phyloP scores from a whole-genome alignment of 2,888 invertebrate genomes.

The Venustoraphidia nigricollis region DNA sequence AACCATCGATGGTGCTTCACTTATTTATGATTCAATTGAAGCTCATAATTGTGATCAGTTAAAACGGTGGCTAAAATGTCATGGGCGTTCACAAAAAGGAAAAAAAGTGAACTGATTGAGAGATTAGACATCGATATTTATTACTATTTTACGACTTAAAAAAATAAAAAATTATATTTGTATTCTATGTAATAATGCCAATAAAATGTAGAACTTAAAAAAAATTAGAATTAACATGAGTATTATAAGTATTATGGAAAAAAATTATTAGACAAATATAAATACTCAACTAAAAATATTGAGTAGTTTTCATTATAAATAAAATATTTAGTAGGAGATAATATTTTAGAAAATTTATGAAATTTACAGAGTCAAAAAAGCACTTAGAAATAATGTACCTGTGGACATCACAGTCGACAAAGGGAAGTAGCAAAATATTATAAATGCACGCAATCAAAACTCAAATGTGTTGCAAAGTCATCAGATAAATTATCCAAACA shows the following conservation, averaged over 20 bases:
- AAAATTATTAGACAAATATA: no score
- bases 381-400: slow-evolving; percentile 6
- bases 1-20: slow-evolving; percentile 10
- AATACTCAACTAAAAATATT: not conserved
- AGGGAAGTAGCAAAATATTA: slow-evolving; percentile 6
- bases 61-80: slow-evolving; percentile 12
- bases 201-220: not conserved
- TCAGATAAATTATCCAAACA: slow-evolving; percentile 2
- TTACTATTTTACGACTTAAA: not conserved
- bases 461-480: slow-evolving; percentile 1
- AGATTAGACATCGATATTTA: slow-evolving; percentile 5
- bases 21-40: slow-evolving; percentile 10
- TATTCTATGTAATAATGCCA: slow-evolving; percentile 1
- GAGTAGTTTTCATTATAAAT: slow-evolving; percentile 1
- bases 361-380: slow-evolving; percentile 8
- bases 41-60: slow-evolving; percentile 12
- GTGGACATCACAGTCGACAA: slow-evolving; percentile 7
- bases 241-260: not conserved
- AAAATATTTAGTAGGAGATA: not conserved
- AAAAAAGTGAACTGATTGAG: slow-evolving; percentile 11
- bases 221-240: not conserved
- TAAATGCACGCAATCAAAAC: slow-evolving; percentile 1
- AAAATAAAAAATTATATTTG: slow-evolving; percentile 1
- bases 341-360: not conserved
- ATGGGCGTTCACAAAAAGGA: slow-evolving; percentile 10